Base-by-base conservation (phyloP, 2,888 invertebrate species). In the Chloroclysta siterata region DNA sequence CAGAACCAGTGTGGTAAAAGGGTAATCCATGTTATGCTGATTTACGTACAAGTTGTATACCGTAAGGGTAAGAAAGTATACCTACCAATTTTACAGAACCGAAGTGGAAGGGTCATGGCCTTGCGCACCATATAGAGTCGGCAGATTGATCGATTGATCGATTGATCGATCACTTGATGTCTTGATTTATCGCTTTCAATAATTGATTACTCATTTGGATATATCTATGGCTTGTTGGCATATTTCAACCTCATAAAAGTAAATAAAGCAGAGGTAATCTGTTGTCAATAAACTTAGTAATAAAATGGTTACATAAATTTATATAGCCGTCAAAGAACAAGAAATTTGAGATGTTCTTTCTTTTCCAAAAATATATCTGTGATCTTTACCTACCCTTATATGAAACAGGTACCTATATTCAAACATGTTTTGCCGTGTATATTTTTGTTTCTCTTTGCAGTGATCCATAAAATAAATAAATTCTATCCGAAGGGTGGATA, bases 131-230 rank as follows among this genome's bases (percentile, higher is more conserved):
- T 39, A 22, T 29, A 22, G 13, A 41, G 44, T 47, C 46, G 29
- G 44, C 14, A 42, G 52, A 47, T 42, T 59, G 59, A 39, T 36
- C 10, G 33, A 36, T 36, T 36, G 33, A 36, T 36, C 8, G 33
- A 56, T 64, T 64, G 64, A 63, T 63, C 36, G 55, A 64, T 59
- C 46, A 51, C 56, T 53, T 54, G 59, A 54, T 52, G 47, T 13
- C 46, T 59, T 64, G 63, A 64, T 60, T 60, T 54, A 60, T 64
- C 33, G 17, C 44, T 39, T 48, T 48, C 29, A 44, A 17, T 54
- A 58, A 54, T 39, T 53, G 36, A 15, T 15, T 28, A 22, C 10
- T 39, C 17, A 22, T 48, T 54, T 48, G 15, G 15, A 41, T 47
- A 10, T 13, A 55, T 28, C 22, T 52, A 46, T 52, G 60, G 29